Evolutionary conservation across 2,888 invertebrate species (phyloP), one percentile per base, ranked within the genome.

Genomic region (Nomada ferruginata): DNA sequence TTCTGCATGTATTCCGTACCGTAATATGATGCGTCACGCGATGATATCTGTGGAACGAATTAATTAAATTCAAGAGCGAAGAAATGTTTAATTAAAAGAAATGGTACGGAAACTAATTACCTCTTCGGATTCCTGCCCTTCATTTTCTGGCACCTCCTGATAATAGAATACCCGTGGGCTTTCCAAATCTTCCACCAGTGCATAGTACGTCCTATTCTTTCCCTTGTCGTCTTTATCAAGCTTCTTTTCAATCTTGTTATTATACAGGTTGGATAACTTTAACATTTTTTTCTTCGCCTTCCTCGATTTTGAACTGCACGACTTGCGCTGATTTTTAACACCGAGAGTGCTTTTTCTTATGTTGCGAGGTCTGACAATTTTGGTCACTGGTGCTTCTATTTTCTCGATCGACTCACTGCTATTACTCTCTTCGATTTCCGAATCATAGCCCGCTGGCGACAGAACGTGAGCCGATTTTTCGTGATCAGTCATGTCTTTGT

Each of bases 401-500:
- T 63, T 63, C 4, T 65, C 77, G 5, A 60, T 59, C 11, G 42
- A 59, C 9, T 47, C 44, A 10, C 52, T 50, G 20, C 74, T 70
- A 7, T 29, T 59, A 2, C 42, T 9, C 4, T 23, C 29, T 10
- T 70, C 61, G 1, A 13, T 26, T 1, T 74, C 23, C 13, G 11
- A 7, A 4, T 81, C 68, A 53, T 84, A 73, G 53, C 78, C 70
- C 1, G 68, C 70, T 11, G 85, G 83, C 3, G 70, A 74, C 44
- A 88, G 66, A 18, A 85, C 23, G n/a, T 85, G 87, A 52, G 86
- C 83, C 3, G 84, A 47, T 69, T 85, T 84, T 5, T 83, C 84
- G 9, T 47, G 69, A 72, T 90, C 84, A 2, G 85, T 75, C 52
- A 85, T 66, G 11, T 82, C 82, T 1, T 53, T 29, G 11, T 85